Base-by-base conservation (phyloP, 2,888 invertebrate genomes). In the Blastobasis lacticolella region DNA sequence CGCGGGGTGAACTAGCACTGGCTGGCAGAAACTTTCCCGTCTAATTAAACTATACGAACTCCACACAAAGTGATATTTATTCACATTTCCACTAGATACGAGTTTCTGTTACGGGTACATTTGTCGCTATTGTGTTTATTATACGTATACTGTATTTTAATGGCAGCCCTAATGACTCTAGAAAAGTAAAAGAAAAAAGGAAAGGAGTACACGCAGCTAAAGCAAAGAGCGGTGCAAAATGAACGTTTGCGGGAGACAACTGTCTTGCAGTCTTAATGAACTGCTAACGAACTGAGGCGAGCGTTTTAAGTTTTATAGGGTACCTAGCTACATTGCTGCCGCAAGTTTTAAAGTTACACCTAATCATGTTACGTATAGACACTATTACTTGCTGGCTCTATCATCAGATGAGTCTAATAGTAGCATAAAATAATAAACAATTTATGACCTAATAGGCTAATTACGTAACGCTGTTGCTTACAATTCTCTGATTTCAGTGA, bases 11-110 rank as follows among this genome's bases (percentile, higher is more conserved):
- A 1, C 23, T 23, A 23, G 23, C 23, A 23, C 23, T 23, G 23
- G 23, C 23, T 23, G 44, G 23, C 23, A 2, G 44, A 54, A 68
- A 70, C 67, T 76, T 69, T 56, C 63, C 59, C 64, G 57, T 57
- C 67, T 75, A 78, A 78, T 78, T 76, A 75, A 75, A 75, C 71
- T 66, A 55, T 64, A 23, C 23, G 23, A 23, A 23, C 23, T 23
- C 23, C 23, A 23, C 23, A 58, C 66, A 74, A 46, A 75, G 67
- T 75, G 71, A 73, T 72, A 75, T 77, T 76, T 75, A 77, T 73
- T 63, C 50, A 67, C 53, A 63, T 67, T 64, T 61, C 52, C 53
- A 1, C n/a, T n/a, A n/a, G n/a, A n/a, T n/a, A n/a, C 41, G 49
- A 8, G 37, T 8, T 36, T 37, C 7, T 10, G 10, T 6, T 4